These are phyloP conservation scores for Acleris cristana DNA, from an alignment of 2,888 invertebrate genomes.

Conservation along the genomic window DNA sequence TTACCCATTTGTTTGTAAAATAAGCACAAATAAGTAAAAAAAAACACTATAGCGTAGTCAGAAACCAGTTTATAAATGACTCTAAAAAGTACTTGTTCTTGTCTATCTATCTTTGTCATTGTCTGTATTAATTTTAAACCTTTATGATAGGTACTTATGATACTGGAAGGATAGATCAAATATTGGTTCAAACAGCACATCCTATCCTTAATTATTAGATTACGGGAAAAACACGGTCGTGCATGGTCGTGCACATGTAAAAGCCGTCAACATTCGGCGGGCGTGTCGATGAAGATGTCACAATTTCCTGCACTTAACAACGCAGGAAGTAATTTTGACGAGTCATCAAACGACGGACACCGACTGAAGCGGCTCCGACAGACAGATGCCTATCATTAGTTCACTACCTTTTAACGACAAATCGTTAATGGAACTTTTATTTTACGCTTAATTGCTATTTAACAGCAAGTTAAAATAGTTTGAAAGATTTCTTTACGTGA, in stretches of 20 bases:
- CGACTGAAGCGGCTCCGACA: constrained; percentile 67
- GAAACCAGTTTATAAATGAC: too few species aligned
- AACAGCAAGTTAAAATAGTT: constrained; percentile 15
- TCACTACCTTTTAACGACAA: constrained; percentile 49
- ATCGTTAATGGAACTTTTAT: constrained; percentile 49
- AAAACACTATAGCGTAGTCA: too few species aligned
- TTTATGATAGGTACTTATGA: too few species aligned
- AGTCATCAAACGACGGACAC: constrained; percentile 80
- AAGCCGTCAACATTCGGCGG: constrained; percentile 70
- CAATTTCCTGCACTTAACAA: constrained; percentile 84
- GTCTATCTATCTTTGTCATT: too few species aligned
- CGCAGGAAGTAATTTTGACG: constrained; percentile 82
- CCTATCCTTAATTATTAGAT: too few species aligned
- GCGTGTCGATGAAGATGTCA: constrained; percentile 79
- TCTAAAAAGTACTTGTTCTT: too few species aligned
- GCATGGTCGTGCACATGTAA: constrained; percentile 37
- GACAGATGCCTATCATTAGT: constrained; percentile 66
- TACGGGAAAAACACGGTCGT: background rate
- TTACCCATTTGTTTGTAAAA: constrained; percentile 46
- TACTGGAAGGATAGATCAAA: too few species aligned
- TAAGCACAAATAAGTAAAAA: background rate
- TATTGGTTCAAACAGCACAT: too few species aligned
- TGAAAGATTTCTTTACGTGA: constrained; percentile 9
- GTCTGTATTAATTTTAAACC: background rate
- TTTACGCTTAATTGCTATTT: constrained; percentile 40